Conservation (phyloP, 1,140 invertebrate species). For the Nixonia krombeini region DNA sequence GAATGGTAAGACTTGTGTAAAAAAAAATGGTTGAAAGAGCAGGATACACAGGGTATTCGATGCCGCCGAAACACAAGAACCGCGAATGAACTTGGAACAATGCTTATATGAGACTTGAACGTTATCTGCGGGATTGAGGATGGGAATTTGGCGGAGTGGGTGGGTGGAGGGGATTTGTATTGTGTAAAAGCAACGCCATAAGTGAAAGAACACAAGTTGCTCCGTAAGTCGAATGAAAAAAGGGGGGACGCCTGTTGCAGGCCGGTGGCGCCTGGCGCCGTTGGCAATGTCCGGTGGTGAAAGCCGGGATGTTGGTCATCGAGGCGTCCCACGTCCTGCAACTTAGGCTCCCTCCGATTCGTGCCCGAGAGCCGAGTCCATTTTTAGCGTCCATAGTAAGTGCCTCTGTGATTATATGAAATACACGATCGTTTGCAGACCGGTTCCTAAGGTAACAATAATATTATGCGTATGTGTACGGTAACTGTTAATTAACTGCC, state of each 20-base stretch:
- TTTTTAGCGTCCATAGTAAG: conserved; percentile 63
- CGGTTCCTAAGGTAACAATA: conserved; percentile 62
- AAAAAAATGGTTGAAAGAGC: background rate
- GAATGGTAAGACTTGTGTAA: background rate
- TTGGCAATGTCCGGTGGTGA: too few species aligned
- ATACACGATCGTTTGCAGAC: conserved; percentile 56
- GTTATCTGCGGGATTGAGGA: conserved; percentile 55
- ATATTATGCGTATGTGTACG: conserved; percentile 65
- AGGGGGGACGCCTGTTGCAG: conserved; percentile 35
- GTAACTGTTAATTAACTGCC: conserved; percentile 67
- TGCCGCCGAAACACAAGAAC: conserved; percentile 38
- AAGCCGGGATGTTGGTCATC: too few species aligned
- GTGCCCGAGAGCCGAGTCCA: conserved; percentile 63
- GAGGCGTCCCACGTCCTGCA: conserved; percentile 1
- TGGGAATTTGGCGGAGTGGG: conserved; percentile 55
- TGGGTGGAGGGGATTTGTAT: conserved; percentile 63
- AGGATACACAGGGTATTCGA: background rate
- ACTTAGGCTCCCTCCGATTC: conserved; percentile 60
- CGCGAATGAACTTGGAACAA: conserved; percentile 70
- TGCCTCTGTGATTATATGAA: conserved; percentile 69
- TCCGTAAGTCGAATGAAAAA: conserved; percentile 62
- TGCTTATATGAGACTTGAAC: conserved; percentile 67
- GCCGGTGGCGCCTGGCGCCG: conserved; percentile 17
- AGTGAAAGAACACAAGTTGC: conserved; percentile 71
- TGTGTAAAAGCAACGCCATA: conserved; percentile 71